Conservation (phyloP, 2,888 invertebrate species). For the Coenonympha arcania region DNA sequence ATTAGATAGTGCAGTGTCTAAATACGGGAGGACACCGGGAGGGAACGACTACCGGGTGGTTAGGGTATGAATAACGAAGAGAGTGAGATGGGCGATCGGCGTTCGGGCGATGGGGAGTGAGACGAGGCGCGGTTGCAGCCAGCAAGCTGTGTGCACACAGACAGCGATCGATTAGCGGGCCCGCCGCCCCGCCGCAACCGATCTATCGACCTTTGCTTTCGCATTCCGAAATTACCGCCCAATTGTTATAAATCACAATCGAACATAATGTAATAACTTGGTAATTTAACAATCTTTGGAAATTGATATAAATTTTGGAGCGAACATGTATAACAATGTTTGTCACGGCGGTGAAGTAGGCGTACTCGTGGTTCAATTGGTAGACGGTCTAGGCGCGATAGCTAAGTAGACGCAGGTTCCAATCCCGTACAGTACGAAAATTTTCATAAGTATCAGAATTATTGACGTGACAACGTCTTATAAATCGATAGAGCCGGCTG, state of each 20-base stretch:
- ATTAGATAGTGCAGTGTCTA: constrained; percentile 71
- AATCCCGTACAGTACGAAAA: no score
- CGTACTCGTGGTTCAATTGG: no score
- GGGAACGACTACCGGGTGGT: constrained; percentile 67
- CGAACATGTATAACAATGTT: no score
- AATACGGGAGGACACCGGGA: constrained; percentile 67
- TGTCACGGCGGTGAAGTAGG: no score
- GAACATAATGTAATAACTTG: no score
- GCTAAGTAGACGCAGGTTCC: no score
- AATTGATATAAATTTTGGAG: no score
- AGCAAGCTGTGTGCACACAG: constrained; percentile 62
- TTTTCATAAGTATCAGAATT: no score
- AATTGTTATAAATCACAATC: constrained; percentile 34
- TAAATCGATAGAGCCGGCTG: no score
- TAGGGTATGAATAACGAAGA: constrained; percentile 66
- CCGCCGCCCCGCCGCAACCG: constrained; percentile 52
- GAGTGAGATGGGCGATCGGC: constrained; percentile 58
- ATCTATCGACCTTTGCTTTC: constrained; percentile 62
- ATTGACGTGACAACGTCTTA: no score
- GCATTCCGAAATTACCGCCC: constrained; percentile 52
- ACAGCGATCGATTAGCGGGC: constrained; percentile 70
- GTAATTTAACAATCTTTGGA: no score
- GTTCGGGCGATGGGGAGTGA: constrained; percentile 45
- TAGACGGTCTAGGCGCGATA: no score
- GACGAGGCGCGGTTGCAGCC: constrained; percentile 48